These are phyloP conservation scores for Rhinogobius similis DNA, from an alignment of 2,113 vertebrate species.

Conservation along the genomic window DNA sequence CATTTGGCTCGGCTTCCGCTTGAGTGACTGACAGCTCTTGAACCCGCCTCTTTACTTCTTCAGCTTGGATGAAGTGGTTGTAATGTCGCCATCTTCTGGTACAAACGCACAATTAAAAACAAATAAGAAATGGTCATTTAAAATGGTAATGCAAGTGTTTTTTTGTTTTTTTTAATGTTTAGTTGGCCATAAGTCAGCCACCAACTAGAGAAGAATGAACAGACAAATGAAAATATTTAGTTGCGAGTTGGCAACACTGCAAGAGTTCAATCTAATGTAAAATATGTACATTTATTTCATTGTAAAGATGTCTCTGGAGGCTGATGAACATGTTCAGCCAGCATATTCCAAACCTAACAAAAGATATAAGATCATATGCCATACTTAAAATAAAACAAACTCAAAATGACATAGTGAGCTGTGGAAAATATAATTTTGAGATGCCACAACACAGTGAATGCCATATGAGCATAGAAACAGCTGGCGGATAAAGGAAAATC, in stretches of 20 bases:
- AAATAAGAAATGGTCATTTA: neutral
- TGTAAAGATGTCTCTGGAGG: neutral
- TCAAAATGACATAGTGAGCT: neutral
- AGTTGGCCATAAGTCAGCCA: no score
- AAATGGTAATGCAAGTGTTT: neutral
- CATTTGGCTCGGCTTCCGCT: constrained; percentile 39
- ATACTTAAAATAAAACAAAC: no score
- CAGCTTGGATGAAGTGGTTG: neutral
- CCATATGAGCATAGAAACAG: neutral
- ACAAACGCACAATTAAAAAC: neutral
- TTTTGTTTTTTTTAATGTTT: neutral
- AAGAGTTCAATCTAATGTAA: no score
- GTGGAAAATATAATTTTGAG: neutral
- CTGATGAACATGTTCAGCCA: neutral
- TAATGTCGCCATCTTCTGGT: neutral
- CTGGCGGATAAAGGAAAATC: no score
- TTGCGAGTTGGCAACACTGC: no score
- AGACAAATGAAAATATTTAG: no score
- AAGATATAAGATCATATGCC: no score
- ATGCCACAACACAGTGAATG: neutral
- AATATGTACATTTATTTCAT: no score
- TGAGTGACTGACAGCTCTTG: constrained; percentile 11
- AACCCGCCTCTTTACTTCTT: constrained; percentile 2
- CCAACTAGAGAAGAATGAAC: no score
- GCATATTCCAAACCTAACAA: neutral